phyloP scores from a whole-genome alignment of 1,140 invertebrate species.

The Neodiprion lecontei region DNA sequence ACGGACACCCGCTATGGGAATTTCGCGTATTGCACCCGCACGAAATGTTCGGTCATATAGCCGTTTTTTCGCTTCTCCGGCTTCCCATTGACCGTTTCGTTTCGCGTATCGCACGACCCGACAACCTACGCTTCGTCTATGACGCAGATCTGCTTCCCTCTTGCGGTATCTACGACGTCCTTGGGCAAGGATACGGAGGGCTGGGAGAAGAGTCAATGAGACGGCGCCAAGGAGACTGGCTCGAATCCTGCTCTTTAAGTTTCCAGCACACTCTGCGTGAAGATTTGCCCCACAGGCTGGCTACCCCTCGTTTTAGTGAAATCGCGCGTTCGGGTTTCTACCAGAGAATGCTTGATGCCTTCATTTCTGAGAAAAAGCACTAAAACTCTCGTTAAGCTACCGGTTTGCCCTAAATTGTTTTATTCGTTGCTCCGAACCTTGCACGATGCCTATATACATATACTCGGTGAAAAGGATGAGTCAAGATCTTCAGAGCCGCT shows the following conservation, averaged over 20 bases:
- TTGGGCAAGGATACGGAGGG: neutral
- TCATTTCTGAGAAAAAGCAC: neutral
- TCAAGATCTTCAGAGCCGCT: too few relatives aligned
- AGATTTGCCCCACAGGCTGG: neutral
- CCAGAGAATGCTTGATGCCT: neutral
- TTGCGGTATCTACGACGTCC: neutral
- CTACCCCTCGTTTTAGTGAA: neutral
- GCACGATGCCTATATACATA: too few relatives aligned
- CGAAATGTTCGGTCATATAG: too few relatives aligned
- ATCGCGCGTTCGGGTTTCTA: neutral
- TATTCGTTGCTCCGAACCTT: neutral
- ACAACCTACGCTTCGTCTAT: neutral
- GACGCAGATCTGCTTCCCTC: neutral
- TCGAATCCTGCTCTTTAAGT: neutral
- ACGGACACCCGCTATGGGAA: too few relatives aligned
- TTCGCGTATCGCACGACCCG: neutral
- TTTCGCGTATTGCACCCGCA: too few relatives aligned
- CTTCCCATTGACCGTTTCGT: neutral
- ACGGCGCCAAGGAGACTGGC: neutral
- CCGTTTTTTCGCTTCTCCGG: too few relatives aligned
- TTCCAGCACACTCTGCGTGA: neutral
- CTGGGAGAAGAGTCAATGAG: neutral
- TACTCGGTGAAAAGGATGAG: too few relatives aligned
- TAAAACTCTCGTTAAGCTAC: neutral
- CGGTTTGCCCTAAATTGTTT: neutral